These are phyloP conservation scores for Xanthorhoe spadicearia DNA, from an alignment of 2,888 invertebrate species.

Conservation along the genomic window DNA sequence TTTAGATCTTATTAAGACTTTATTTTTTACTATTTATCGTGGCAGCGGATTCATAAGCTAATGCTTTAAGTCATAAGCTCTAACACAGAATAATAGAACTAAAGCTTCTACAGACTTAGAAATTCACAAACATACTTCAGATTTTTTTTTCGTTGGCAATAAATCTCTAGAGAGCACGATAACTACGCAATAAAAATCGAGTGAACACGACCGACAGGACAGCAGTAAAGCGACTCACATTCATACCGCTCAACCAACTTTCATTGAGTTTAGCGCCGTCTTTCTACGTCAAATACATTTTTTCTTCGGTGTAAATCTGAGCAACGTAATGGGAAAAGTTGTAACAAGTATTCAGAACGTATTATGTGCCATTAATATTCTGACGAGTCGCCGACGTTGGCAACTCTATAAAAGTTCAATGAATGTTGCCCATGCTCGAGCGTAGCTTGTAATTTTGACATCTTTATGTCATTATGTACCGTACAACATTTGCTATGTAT, in stretches of 20 bases:
- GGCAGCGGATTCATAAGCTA: background rate
- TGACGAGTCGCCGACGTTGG: slow-evolving; percentile 69
- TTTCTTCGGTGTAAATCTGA: slow-evolving; percentile 74
- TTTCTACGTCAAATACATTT: slow-evolving; percentile 70
- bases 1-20: background rate
- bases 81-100: too few species aligned
- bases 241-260: slow-evolving; percentile 63
- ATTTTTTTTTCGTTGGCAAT: slow-evolving; percentile 36
- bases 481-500: slow-evolving; percentile 35
- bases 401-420: slow-evolving; percentile 76
- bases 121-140: slow-evolving; percentile 28
- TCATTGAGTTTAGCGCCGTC: slow-evolving; percentile 64
- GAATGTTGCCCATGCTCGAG: slow-evolving; percentile 56
- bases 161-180: slow-evolving; percentile 38
- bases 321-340: slow-evolving; percentile 82
- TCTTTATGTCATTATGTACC: slow-evolving; percentile 42
- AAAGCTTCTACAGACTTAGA: slow-evolving; percentile 1
- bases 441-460: slow-evolving; percentile 58
- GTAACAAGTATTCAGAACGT: slow-evolving; percentile 82
- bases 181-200: slow-evolving; percentile 45
- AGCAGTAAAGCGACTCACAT: slow-evolving; percentile 47
- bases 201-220: slow-evolving; percentile 34
- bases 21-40: background rate
- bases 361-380: slow-evolving; percentile 82
- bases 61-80: too few species aligned